Evolutionary conservation across 2,797 vertebrate species (phyloP).

Genomic region (Holocentrus rufus): DNA sequence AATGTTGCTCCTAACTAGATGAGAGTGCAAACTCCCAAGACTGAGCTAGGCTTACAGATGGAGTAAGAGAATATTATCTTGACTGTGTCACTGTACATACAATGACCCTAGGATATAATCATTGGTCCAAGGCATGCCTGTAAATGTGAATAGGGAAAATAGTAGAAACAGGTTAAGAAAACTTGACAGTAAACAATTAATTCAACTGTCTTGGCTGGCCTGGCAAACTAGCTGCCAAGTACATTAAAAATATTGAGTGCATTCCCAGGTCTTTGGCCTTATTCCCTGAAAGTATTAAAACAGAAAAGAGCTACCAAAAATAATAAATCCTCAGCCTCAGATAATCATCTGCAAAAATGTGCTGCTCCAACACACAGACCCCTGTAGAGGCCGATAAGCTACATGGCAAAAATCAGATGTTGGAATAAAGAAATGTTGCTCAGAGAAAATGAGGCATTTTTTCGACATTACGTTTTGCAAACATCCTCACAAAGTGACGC

Average conservation of each 20-base stretch:
- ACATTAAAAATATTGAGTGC: constrained; percentile 25
- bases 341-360: constrained; percentile 44
- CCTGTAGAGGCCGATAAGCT: constrained; percentile 17
- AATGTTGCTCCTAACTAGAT: constrained; percentile 7
- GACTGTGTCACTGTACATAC: constrained; percentile 27
- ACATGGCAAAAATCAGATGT: constrained; percentile 25
- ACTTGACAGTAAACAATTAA: constrained; percentile 24
- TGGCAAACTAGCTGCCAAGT: constrained; percentile 37
- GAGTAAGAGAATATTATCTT: background rate
- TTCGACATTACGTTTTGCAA: constrained; percentile 18
- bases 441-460: constrained; percentile 5
- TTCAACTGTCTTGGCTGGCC: constrained; percentile 17
- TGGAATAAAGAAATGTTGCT: constrained; percentile 12
- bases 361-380: constrained; percentile 37
- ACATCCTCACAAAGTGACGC: constrained; percentile 16
- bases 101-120: constrained; percentile 11
- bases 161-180: constrained; percentile 23
- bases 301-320: constrained; percentile 35
- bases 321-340: constrained; percentile 44
- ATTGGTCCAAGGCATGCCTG: background rate
- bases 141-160: background rate
- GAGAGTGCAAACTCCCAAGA: background rate
- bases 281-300: constrained; percentile 41
- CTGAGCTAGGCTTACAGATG: constrained; percentile 21
- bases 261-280: constrained; percentile 33